phyloP scores from a whole-genome alignment of 2,888 invertebrate species.

The Magallana nippona region DNA sequence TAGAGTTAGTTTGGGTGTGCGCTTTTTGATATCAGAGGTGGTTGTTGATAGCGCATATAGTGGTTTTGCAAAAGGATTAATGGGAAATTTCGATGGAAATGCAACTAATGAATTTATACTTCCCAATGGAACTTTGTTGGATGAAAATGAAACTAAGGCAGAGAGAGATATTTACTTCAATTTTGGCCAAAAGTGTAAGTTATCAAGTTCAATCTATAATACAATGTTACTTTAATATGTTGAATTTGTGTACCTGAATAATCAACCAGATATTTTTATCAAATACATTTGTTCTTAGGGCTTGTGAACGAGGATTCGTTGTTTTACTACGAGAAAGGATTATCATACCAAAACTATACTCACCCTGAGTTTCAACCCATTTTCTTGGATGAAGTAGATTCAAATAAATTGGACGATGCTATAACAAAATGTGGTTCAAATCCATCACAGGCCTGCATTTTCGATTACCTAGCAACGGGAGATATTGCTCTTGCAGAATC shows the following conservation, averaged over 20 bases:
- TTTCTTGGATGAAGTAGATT: conserved; percentile 40
- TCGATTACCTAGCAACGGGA: conserved; percentile 46
- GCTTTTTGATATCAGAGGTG: background rate
- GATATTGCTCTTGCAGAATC: conserved; percentile 35
- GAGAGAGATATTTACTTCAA: conserved; percentile 37
- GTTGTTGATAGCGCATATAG: background rate
- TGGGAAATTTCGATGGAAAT: conserved; percentile 43
- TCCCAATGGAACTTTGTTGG: conserved; percentile 28
- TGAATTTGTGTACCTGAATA: too few species aligned
- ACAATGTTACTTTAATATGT: too few species aligned
- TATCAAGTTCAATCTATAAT: too few species aligned
- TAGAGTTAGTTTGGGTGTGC: conserved; percentile 22
- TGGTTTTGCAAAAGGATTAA: conserved; percentile 22
- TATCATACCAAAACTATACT: conserved; percentile 11
- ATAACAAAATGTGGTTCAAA: conserved; percentile 34
- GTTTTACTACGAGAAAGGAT: conserved; percentile 25
- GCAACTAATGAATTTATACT: conserved; percentile 36
- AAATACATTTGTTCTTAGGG: conserved; percentile 24
- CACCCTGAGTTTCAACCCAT: conserved; percentile 42
- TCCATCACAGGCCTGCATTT: conserved; percentile 41
- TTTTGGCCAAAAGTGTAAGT: conserved; percentile 43
- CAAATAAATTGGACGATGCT: background rate
- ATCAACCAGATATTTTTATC: background rate
- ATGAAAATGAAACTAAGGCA: background rate
- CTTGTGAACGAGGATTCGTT: conserved; percentile 5